phyloP scores from a whole-genome alignment of 1,140 invertebrate genomes.

The Drusus annulatus region DNA sequence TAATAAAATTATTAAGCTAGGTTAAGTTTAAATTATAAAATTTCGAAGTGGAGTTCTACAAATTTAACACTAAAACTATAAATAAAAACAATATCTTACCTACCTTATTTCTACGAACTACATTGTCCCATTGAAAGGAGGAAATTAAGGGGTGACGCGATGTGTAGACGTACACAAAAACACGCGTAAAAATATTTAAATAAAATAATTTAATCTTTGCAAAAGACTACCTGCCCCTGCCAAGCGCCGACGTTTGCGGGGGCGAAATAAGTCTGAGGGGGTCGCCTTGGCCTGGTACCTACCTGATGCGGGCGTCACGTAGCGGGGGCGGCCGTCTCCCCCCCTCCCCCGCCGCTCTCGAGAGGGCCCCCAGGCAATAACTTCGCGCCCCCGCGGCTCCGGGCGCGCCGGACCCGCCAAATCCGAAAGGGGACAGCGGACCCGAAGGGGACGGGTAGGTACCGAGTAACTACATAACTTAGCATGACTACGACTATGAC shows the following conservation, averaged over 20 bases:
- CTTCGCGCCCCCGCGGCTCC: slow-evolving; percentile 29
- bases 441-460: background rate
- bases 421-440: slow-evolving; percentile 2
- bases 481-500: slow-evolving; percentile 2
- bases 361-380: slow-evolving; percentile 23
- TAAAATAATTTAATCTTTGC: background rate
- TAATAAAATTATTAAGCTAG: too few species aligned
- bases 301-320: slow-evolving; percentile 34
- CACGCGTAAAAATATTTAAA: too few species aligned
- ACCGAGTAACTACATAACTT: too few species aligned
- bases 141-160: too few species aligned
- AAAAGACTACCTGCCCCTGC: background rate
- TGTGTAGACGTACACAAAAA: too few species aligned
- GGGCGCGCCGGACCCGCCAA: slow-evolving; percentile 14
- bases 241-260: slow-evolving; percentile 14
- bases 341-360: background rate
- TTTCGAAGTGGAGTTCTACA: too few species aligned
- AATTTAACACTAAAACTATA: too few species aligned
- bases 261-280: slow-evolving; percentile 26
- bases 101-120: too few species aligned
- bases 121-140: too few species aligned
- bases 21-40: too few species aligned
- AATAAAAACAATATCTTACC: too few species aligned
- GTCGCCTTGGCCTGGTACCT: slow-evolving; percentile 2
- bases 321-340: slow-evolving; percentile 1